These are phyloP conservation scores for Actinernus sp. DNA, from an alignment of 92 coral and sea anemone species.

Conservation along the genomic window DNA sequence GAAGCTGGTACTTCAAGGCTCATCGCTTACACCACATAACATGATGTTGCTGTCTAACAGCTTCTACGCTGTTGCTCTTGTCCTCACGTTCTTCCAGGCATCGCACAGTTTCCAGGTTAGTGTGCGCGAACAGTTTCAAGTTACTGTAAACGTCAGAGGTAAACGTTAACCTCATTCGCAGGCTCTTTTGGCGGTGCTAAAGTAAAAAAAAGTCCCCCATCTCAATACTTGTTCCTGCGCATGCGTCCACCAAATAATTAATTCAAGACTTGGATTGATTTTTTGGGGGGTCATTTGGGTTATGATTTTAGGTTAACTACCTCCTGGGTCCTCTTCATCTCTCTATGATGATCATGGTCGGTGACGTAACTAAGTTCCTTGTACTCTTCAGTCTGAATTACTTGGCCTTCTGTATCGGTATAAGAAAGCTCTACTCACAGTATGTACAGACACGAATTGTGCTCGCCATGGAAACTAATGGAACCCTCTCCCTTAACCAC, in stretches of 20 bases:
- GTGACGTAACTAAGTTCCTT: constrained; percentile 76
- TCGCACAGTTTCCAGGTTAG: constrained; percentile 69
- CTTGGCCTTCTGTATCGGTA: constrained; percentile 78
- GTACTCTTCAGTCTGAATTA: constrained; percentile 59
- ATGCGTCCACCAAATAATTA: too few relatives aligned
- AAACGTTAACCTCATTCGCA: too few relatives aligned
- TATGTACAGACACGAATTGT: constrained; percentile 36
- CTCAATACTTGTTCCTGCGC: too few relatives aligned
- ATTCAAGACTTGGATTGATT: too few relatives aligned
- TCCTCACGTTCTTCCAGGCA: constrained; percentile 79
- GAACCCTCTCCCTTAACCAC: background rate
- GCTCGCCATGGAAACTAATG: background rate
- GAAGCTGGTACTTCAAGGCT: background rate
- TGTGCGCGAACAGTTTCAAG: too few relatives aligned
- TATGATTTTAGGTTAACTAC: constrained; percentile 75
- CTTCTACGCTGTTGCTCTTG: constrained; percentile 71
- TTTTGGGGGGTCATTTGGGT: too few relatives aligned
- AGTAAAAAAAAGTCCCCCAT: too few relatives aligned
- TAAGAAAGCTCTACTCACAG: constrained; percentile 88
- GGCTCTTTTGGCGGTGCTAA: too few relatives aligned
- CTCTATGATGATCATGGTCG: constrained; percentile 78
- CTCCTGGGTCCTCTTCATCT: constrained; percentile 84
- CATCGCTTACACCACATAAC: constrained; percentile 34
- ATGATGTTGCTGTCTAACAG: constrained; percentile 77
- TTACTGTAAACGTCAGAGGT: too few relatives aligned